Conservation (phyloP, 1,140 invertebrate species). For the Pinna nobilis region DNA sequence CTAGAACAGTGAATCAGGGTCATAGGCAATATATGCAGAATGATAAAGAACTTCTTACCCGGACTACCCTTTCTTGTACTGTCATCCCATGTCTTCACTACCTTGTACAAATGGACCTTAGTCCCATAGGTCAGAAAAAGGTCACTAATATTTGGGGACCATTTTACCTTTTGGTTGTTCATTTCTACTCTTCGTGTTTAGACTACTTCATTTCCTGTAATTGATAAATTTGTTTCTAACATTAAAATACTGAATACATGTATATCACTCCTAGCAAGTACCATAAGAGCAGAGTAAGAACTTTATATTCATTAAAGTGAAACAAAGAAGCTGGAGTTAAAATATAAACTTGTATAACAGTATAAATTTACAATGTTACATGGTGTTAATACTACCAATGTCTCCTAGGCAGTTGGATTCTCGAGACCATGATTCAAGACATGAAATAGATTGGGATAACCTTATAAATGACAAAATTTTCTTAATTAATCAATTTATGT, state of each 20-base stretch:
- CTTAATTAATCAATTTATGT: background rate
- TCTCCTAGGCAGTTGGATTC: no score
- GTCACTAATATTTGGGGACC: conserved; percentile 50
- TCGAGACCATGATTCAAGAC: background rate
- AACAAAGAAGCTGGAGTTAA: no score
- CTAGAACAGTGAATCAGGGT: background rate
- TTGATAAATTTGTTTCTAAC: no score
- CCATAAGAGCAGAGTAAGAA: no score
- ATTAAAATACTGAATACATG: no score
- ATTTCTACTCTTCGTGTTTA: no score
- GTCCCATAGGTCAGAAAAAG: conserved; percentile 50
- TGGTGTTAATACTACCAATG: no score
- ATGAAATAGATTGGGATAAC: background rate
- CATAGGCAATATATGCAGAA: background rate
- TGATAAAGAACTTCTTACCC: background rate
- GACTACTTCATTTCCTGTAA: no score
- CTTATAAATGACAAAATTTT: background rate
- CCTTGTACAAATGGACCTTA: conserved; percentile 49
- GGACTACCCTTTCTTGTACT: background rate
- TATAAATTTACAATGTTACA: no score
- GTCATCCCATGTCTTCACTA: conserved; percentile 24
- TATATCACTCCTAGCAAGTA: no score
- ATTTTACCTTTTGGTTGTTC: conserved; percentile 39
- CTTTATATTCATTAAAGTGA: no score
- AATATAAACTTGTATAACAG: no score